Base-by-base conservation (phyloP, 2,113 vertebrate genomes). In the Oceanodroma tethys region DNA sequence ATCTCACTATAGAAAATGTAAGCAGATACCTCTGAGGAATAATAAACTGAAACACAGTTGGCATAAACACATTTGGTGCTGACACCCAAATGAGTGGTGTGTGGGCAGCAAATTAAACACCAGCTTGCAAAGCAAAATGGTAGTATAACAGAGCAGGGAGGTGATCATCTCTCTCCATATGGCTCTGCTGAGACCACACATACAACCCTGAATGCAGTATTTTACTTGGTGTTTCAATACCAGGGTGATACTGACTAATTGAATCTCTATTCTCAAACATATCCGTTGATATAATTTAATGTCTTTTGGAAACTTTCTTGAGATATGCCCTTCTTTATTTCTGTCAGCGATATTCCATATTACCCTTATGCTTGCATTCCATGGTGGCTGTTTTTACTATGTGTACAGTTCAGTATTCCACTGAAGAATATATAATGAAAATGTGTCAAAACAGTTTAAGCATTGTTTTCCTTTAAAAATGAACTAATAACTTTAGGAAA, bases 21-120 rank as follows among this genome's bases (percentile, higher is more conserved):
- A 95, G 74, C 84, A 94, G 30, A 83, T 59, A 90, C 14, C 84
- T 86, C 84, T 62, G 38, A 86, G 81, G 84, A 95, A 82, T 95
- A 95, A 93, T 90, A 90, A 97, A 91, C 74, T 82, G 58, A 93
- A 96, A 88, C 83, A 93, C 81, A 91, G 60, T 94, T 97, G 91
- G 81, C 70, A 93, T 87, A 93, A 97, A 95, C 81, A 93, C 84
- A 90, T 85, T 97, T 91, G 42, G 81, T 95, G 83, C 87, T 94
- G 89, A 95, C 84, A 93, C 81, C 67, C 86, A 90, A 95, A 87
- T 71, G 91, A 96, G 78, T 93, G 62, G 52, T 93, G 89, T 91
- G 95, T 97, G 89, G 94, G 93, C 81, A 96, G 89, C 66, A 96
- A 93, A 96, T 95, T 94, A 96, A 97, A 96, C 94, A 97, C 84